Percentiles rank a stretch among this genome's conserved stretches.
phyloP scores from a whole-genome alignment of 1,140 invertebrate genomes.

The Zaprionus ghesquierei region DNA sequence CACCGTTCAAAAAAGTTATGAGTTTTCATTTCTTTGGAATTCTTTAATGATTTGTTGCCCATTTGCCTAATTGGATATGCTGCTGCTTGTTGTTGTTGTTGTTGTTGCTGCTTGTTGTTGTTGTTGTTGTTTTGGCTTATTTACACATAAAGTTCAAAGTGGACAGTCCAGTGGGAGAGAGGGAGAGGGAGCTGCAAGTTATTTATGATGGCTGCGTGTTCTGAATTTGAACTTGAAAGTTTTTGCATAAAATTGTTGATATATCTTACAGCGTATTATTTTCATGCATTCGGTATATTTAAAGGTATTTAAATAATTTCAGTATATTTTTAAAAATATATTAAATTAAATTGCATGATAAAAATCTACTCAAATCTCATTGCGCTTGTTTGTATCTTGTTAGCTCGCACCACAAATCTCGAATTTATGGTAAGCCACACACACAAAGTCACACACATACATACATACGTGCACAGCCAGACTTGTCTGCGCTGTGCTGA shows the following conservation, averaged over 20 bases:
- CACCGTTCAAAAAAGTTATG: constrained; percentile 31
- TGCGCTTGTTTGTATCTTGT: neutral
- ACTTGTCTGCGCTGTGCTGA: neutral
- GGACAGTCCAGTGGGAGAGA: neutral
- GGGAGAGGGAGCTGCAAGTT: neutral
- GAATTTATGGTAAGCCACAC: neutral
- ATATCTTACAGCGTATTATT: neutral
- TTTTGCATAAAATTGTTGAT: neutral
- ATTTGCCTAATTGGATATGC: constrained; percentile 58
- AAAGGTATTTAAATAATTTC: neutral
- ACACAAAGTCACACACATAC: neutral
- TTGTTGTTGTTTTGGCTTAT: neutral
- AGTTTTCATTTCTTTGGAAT: constrained; percentile 51
- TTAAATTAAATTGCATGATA: neutral
- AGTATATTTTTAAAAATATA: neutral
- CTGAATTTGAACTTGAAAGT: neutral
- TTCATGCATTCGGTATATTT: neutral
- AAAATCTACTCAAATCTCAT: neutral
- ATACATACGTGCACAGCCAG: neutral
- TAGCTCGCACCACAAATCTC: neutral
- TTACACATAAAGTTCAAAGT: neutral
- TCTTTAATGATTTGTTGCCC: constrained; percentile 55
- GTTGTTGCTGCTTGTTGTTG: neutral
- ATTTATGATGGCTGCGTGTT: neutral
- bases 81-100: constrained; percentile 1